Evolutionary conservation across 2,888 invertebrate species (phyloP), one percentile per base, ranked within the genome.

Genomic region (Coelopa pilipes): DNA sequence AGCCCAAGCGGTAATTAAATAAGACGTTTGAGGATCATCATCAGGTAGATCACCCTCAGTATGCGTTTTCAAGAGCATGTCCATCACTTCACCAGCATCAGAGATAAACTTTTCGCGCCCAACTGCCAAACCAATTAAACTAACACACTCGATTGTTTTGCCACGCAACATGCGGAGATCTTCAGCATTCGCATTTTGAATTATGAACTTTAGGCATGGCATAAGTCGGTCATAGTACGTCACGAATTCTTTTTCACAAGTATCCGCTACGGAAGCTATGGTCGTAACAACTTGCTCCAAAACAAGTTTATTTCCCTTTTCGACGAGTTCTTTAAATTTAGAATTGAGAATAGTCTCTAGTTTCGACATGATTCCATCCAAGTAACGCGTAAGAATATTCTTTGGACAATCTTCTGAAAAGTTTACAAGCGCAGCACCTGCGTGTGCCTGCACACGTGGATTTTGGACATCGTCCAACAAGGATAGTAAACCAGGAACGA

Each of bases 321-420:
- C 95, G 69, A 97, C 92, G 78, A 99, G 90, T 91, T 98, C 97
- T 85, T 96, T 96, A 86, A 99, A 96, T 88, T 98, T 99, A 34
- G 94, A 92, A 72, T 93, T 96, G 59, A 99, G 90, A 78, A 98
- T 96, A 0, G 90, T 90, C 88, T 97, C 96, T 75, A 99, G 90
- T 88, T 97, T 97, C 72, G 89, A 90, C 93, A 99, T 97, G 79
- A 99, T 93, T 24, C 92, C 92, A 82, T 97, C 95, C 77, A 99
- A 90, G 86, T 99, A 99, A 78, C 92, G 93, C 12, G 93, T 93
- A 77, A 99, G 89, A 80, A 99, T 96, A 81, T 92, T 91, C 87
- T 99, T 98, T 0, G 99, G 98, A 87, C 99, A 99, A 88, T 99
- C 99, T 89, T 99, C 99, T 83, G 97, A 97, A 89, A 99, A 99